Evolutionary conservation across 2,113 vertebrate species (phyloP), one percentile per base, ranked within the genome.

Genomic region (Aldabrachelys gigantea): DNA sequence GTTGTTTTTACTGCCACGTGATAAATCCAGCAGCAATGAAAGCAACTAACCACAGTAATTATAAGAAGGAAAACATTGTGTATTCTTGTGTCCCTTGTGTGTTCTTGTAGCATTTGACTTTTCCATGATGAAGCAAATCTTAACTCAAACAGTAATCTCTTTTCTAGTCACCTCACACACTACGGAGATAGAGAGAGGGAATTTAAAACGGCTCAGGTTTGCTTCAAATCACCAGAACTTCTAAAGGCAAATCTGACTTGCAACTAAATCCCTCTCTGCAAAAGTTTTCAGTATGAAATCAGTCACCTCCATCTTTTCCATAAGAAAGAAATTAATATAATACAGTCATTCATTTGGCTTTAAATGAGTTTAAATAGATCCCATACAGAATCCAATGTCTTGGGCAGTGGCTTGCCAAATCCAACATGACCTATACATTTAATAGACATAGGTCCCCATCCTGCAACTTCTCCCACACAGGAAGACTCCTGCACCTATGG

Each of bases 331-430:
- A 82, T 13, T 27, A 54, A 41, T 1, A 3, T 10, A 86, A 69
- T 19, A 49, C 0, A 31, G 44, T 44, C 10, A 41, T 54, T 1
- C 44, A 5, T 10, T 72, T 78, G 29, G 35, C 10, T 84, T 78
- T 80, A 89, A 62, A 93, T 72, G 6, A 41, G 5, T 65, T 29
- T 72, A 84, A 79, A 38, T 44, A 49, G 1, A 0, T n/a, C 47
- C 57, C 85, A 49, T 11, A 69, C 3, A 91, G 69, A 5, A 19
- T 31, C 84, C n/a, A 25, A 0, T 82, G 44, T 84, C 59, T 2
- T 2, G n/a, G 31, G 0, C 1, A 1, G 3, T 25, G 47, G 49
- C 16, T 29, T 3, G 47, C 56, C 24, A 2, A 54, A 1, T 21
- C 78, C 3, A 38, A 11, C 49, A 49, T n/a, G 10, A 10, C 35